Percentiles rank a stretch among this genome's conserved stretches.
phyloP scores from a whole-genome alignment of 2,888 invertebrate species.

The Endotricha flammealis region DNA sequence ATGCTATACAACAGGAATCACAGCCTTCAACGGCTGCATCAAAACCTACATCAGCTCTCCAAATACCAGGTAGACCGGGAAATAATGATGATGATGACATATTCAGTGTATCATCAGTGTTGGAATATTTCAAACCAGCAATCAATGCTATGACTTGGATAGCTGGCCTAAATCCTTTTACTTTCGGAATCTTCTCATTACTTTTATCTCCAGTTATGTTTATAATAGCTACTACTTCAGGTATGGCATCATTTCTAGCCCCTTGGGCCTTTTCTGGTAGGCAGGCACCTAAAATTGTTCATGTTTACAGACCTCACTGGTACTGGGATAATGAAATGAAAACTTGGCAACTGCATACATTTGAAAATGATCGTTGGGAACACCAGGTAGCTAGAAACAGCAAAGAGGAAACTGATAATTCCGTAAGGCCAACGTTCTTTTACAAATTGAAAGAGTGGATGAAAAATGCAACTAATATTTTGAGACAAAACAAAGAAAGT shows the following conservation, averaged over 20 bases:
- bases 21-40: constrained; percentile 40
- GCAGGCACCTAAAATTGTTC: constrained; percentile 55
- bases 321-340: constrained; percentile 78
- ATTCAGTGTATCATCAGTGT: constrained; percentile 64
- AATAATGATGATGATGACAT: constrained; percentile 62
- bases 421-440: constrained; percentile 34
- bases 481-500: constrained; percentile 26
- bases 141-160: constrained; percentile 72
- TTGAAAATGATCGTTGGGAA: constrained; percentile 39
- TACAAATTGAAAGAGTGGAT: constrained; percentile 47
- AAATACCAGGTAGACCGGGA: constrained; percentile 43
- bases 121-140: constrained; percentile 70
- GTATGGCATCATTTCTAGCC: constrained; percentile 79
- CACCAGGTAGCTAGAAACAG: constrained; percentile 28
- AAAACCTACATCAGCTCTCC: constrained; percentile 35
- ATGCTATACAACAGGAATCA: constrained; percentile 37
- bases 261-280: constrained; percentile 80
- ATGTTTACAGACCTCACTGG: constrained; percentile 71
- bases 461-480: constrained; percentile 30
- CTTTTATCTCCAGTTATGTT: constrained; percentile 81
- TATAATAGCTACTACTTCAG: constrained; percentile 79
- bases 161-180: constrained; percentile 77
- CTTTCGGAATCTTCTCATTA: constrained; percentile 78
- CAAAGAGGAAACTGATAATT: constrained; percentile 24
- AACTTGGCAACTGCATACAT: constrained; percentile 67